A percentile compares a stretch with the other conserved stretches of the same genome.
Evolutionary conservation across 53 echinoderm and acorn worm species (phyloP).

Genomic region (Paracentrotus lividus): DNA sequence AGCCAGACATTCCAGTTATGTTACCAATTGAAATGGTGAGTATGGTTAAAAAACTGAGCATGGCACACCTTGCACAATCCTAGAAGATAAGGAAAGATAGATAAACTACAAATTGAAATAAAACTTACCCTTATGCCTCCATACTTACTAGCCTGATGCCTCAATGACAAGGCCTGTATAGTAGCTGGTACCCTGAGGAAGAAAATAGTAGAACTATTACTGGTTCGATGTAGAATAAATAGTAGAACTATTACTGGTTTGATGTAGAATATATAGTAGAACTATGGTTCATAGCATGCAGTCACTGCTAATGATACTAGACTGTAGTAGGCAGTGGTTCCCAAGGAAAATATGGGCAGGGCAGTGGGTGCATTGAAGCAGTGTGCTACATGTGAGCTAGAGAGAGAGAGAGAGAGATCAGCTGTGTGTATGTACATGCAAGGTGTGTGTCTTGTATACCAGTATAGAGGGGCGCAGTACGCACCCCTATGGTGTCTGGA

Average conservation of each 20-base stretch:
- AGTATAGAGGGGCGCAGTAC: constrained; percentile 24
- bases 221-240: neutral
- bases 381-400: neutral
- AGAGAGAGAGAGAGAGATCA: neutral
- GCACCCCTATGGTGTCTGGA: constrained; percentile 56
- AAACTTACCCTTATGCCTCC: neutral
- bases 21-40: too few relatives aligned
- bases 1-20: too few relatives aligned
- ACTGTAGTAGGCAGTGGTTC: constrained; percentile 42
- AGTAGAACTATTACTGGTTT: neutral
- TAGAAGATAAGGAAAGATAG: too few relatives aligned
- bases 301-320: neutral
- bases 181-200: neutral
- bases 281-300: neutral
- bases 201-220: neutral
- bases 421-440: constrained; percentile 25
- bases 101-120: neutral
- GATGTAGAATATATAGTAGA: too few relatives aligned
- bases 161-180: neutral
- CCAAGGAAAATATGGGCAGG: constrained; percentile 40
- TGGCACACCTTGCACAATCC: too few relatives aligned
- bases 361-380: constrained; percentile 7
- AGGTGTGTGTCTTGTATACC: constrained; percentile 36
- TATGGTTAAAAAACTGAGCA: too few relatives aligned
- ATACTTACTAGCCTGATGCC: constrained; percentile 1